Evolutionary conservation across 2,113 vertebrate genomes (phyloP).

Genomic region (Lynx canadensis): DNA sequence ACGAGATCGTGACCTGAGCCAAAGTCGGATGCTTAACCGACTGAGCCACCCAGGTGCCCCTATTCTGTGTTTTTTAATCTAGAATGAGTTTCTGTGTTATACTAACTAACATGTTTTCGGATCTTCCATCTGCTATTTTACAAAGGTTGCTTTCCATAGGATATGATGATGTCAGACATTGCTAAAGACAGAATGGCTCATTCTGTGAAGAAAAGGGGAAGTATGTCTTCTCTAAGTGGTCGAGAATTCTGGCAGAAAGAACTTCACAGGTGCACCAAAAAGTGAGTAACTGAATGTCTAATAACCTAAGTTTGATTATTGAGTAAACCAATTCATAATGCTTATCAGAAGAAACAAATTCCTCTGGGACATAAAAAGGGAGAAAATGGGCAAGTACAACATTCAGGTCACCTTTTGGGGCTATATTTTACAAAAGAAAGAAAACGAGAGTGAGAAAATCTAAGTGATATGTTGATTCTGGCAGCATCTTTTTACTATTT

Average conservation of each 20-base stretch:
- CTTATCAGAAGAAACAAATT: not conserved
- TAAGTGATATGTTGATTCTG: not conserved
- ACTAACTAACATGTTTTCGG: not conserved
- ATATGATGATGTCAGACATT: slow-evolving; percentile 83
- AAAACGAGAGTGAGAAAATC: not conserved
- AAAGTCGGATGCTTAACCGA: too few species aligned
- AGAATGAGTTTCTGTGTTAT: not conserved
- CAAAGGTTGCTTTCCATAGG: not conserved
- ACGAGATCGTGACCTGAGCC: too few species aligned
- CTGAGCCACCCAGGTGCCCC: not conserved
- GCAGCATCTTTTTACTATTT: not conserved
- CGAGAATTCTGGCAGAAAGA: slow-evolving; percentile 84
- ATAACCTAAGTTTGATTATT: not conserved
- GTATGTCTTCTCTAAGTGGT: slow-evolving; percentile 83
- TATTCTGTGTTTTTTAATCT: not conserved
- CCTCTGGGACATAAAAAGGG: not conserved
- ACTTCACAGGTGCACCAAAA: slow-evolving; percentile 80
- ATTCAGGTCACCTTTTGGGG: not conserved
- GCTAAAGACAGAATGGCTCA: slow-evolving; percentile 82
- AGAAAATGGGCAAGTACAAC: not conserved
- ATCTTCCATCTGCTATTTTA: not conserved
- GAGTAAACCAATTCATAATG: not conserved
- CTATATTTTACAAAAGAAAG: not conserved
- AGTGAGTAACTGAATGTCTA: slow-evolving; percentile 83
- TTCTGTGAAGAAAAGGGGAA: slow-evolving; percentile 83